Evolutionary conservation across 2,113 vertebrate genomes (phyloP).

Genomic region (Blennius ocellaris): DNA sequence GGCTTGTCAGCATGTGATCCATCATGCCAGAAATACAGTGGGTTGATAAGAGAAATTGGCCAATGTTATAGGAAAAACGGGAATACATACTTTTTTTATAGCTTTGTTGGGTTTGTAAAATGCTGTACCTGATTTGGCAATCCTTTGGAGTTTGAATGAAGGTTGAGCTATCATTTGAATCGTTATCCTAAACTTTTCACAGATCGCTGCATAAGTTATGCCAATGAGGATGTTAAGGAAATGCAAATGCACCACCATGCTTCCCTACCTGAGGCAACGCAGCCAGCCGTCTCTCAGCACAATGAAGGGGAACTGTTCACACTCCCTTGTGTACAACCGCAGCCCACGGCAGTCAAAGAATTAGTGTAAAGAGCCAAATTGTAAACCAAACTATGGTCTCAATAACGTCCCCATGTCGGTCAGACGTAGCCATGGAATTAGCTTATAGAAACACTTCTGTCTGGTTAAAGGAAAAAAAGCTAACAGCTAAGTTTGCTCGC

Average conservation of each 20-base stretch:
- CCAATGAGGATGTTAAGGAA: conserved; percentile 62
- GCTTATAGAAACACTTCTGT: conserved; percentile 11
- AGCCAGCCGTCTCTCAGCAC: conserved; percentile 56
- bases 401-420: background rate
- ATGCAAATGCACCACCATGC: conserved; percentile 60
- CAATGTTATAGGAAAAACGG: conserved; percentile 17
- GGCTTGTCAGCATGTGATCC: conserved; percentile 43
- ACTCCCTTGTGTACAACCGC: conserved; percentile 33
- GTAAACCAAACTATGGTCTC: conserved; percentile 9
- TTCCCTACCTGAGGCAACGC: conserved; percentile 64
- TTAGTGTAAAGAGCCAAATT: conserved; percentile 21
- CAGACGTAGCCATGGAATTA: conserved; percentile 6
- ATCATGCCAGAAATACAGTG: conserved; percentile 34
- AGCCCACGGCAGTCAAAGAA: conserved; percentile 35
- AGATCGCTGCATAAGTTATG: conserved; percentile 46
- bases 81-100: conserved; percentile 4
- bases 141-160: conserved; percentile 7
- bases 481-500: background rate
- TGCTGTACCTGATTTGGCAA: background rate
- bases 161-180: conserved; percentile 27
- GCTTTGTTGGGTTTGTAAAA: conserved; percentile 28
- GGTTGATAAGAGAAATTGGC: conserved; percentile 51
- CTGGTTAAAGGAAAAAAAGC: conserved; percentile 8
- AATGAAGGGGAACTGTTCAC: conserved; percentile 48
- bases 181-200: conserved; percentile 33